A percentile compares a stretch with the other conserved stretches of the same genome.
Evolutionary conservation across 2,797 vertebrate genomes (phyloP).

Genomic region (Glossophaga mutica): DNA sequence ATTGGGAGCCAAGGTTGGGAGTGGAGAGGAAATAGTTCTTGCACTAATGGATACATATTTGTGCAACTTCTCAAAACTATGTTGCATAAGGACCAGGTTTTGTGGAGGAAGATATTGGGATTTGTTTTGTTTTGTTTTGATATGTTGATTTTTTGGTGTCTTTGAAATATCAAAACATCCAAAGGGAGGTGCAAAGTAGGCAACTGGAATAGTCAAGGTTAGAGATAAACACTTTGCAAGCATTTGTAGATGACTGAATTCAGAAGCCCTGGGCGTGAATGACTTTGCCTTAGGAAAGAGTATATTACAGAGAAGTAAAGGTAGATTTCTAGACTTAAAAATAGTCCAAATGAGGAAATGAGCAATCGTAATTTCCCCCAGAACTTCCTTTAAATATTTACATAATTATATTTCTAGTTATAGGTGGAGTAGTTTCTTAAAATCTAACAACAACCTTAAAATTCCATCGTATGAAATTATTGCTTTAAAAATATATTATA

Average conservation of each 20-base stretch:
- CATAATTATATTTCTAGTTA: background rate
- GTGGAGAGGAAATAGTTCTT: background rate
- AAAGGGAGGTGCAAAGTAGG: background rate
- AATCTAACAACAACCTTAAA: background rate
- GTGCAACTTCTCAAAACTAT: background rate
- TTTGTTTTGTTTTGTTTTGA: background rate
- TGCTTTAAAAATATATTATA: background rate
- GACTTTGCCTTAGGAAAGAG: background rate
- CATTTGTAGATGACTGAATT: background rate
- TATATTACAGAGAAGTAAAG: background rate
- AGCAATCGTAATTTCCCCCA: background rate
- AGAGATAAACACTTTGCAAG: background rate
- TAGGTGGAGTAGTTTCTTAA: background rate
- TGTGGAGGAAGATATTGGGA: background rate
- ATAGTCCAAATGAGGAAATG: background rate
- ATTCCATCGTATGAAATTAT: background rate
- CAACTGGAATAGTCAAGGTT: background rate
- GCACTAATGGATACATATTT: background rate
- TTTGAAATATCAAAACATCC: background rate
- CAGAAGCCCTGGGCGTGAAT: background rate
- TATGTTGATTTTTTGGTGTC: background rate
- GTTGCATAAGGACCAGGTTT: background rate
- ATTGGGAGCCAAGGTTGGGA: background rate
- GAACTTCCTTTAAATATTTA: background rate
- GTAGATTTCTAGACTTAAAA: background rate